Evolutionary conservation across 2,797 vertebrate genomes (phyloP), one percentile per base, ranked within the genome.

Genomic region (Cyprinella venusta): DNA sequence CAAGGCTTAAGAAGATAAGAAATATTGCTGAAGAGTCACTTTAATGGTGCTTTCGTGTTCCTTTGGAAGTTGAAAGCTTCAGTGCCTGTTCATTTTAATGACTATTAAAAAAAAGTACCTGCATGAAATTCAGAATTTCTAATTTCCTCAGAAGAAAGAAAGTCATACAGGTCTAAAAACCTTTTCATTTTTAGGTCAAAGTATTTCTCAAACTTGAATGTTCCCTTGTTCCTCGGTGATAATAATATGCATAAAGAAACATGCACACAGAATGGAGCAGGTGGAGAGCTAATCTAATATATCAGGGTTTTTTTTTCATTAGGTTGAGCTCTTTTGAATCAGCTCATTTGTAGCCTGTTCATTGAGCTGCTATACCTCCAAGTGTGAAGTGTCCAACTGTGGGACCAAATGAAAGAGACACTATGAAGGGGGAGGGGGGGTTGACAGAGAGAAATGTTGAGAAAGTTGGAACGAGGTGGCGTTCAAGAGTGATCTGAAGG

Each of bases 261-360:
- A 88, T 84, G 87, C 88, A 90, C 87, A 90, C 85, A 90, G 81
- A 90, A 88, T 86, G 81, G 86, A 91, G 90, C 90, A 92, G 92
- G 91, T 92, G 92, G 90, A 92, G 90, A 91, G 89, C 92, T 94
- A 91, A 93, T 94, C 89, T 92, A 91, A 92, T 89, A 92, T 90
- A 90, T 90, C 86, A 83, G 79, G 79, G 83, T 87, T 85, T 79
- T 85, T 65, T 52, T 59, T 64, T 40, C 9, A 33, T 84, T 86
- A 91, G 79, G 92, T 89, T 90, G 90, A 92, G 91, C 88, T 90
- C 91, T 93, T 93, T 92, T 92, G 87, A 94, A 91, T 92, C 89
- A 90, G 90, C 92, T 94, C 91, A 90, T 91, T 90, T 71, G 80
- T 87, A 92, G 92, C 92, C 92, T 0, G 88, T 93, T 93, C 93